Evolutionary conservation across 2,888 invertebrate species (phyloP).

Genomic region (Apocheima hispidaria): DNA sequence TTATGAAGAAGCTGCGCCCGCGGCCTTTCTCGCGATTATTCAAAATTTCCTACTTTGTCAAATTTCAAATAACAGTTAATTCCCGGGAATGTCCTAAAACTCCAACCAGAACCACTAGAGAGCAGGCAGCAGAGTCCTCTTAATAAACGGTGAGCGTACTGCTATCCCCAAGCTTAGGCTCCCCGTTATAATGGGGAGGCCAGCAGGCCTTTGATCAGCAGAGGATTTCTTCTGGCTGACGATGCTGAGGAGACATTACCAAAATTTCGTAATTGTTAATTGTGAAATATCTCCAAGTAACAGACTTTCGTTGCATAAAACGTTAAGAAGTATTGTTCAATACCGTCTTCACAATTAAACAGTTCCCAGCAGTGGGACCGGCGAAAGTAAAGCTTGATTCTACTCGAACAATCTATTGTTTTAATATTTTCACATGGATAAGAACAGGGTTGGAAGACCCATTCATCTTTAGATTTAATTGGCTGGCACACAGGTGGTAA

Average conservation of each 20-base stretch:
- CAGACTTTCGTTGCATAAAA: constrained; percentile 80
- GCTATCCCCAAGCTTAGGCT: too few species aligned
- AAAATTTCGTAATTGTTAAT: constrained; percentile 43
- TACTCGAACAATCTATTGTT: constrained; percentile 43
- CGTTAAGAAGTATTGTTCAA: constrained; percentile 62
- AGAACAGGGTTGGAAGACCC: constrained; percentile 18
- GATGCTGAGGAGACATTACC: constrained; percentile 34
- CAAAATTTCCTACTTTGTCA: not conserved
- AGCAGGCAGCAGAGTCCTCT: too few species aligned
- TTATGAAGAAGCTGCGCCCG: not conserved
- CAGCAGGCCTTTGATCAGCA: not conserved
- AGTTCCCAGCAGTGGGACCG: constrained; percentile 46
- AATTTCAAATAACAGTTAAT: too few species aligned
- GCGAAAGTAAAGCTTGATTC: constrained; percentile 46
- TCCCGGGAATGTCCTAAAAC: too few species aligned
- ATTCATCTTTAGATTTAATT: constrained; percentile 19
- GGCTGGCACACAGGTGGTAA: too few species aligned
- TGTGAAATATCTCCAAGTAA: constrained; percentile 55
- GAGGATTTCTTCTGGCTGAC: not conserved
- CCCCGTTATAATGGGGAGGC: too few species aligned
- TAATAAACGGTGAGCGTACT: too few species aligned
- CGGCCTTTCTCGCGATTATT: not conserved
- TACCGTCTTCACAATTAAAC: constrained; percentile 42
- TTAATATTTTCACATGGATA: constrained; percentile 51
- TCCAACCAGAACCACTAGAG: too few species aligned